phyloP scores from a whole-genome alignment of 2,113 vertebrate genomes.

The Okapia johnstoni region DNA sequence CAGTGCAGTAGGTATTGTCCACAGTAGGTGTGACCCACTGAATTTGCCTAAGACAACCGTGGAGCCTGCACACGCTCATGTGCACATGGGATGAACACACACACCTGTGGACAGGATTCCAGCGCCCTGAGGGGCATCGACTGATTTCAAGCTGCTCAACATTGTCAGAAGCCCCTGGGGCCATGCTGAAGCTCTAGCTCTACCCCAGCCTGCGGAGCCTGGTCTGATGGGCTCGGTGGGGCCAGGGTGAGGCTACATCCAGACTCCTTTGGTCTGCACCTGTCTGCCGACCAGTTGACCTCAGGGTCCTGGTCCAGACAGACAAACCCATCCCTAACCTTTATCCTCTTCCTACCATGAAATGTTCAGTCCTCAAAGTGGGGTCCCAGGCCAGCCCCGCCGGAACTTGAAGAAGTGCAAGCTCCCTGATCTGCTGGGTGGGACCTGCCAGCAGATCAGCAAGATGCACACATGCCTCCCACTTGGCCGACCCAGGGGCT shows the following conservation, averaged over 20 bases:
- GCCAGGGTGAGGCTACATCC: not conserved
- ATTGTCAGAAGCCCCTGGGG: not conserved
- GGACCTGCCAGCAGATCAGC: not conserved
- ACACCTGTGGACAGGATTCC: not conserved
- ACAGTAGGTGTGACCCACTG: not conserved
- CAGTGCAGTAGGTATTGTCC: too few species aligned
- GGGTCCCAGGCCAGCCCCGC: not conserved
- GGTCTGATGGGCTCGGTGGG: not conserved
- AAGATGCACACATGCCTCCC: not conserved
- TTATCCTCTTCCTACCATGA: not conserved
- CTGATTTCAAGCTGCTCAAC: not conserved
- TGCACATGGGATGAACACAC: not conserved
- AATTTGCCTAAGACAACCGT: not conserved
- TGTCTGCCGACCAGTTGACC: not conserved
- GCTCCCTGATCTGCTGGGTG: not conserved
- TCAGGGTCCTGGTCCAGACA: not conserved
- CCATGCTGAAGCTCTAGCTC: not conserved
- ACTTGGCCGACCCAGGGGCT: accelerated
- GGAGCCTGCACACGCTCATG: not conserved
- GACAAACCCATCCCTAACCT: not conserved
- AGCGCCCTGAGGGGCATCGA: not conserved
- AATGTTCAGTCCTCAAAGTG: not conserved
- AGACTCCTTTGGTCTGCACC: not conserved
- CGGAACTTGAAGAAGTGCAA: not conserved
- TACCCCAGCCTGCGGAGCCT: not conserved